Base-by-base conservation (phyloP, 2,113 vertebrate genomes). In the Burhinus bistriatus region DNA sequence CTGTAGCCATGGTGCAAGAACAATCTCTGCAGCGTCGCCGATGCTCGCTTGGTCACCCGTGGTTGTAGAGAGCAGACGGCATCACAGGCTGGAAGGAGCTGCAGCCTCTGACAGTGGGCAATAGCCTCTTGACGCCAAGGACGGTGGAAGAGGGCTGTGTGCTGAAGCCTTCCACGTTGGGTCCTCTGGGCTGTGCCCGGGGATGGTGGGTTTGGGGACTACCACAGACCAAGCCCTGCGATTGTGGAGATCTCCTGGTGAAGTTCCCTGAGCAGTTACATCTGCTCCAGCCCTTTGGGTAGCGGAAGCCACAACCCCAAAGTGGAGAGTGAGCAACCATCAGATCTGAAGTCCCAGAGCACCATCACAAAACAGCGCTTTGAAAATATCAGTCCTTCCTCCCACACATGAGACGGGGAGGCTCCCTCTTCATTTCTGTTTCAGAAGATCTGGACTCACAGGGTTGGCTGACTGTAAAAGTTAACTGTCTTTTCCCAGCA, bases 11-110 rank as follows among this genome's bases (percentile, higher is more conserved):
- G 55, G 75, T 62, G 45, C 40, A 88, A 64, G 71, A 83, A n/a
- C 44, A 20, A 34, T 2, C 29, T 12, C 29, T 70, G 69, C 32
- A 54, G 55, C 22, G 1, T n/a, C 2, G 1, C 22, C 3, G 3
- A 16, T 18, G 44, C 65, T 82, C 0, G 0, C 23, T 32, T 10
- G 25, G 87, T 51, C 52, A 11, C n/a, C 15, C 0, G 1, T 49
- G 40, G 52, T 20, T 3, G 40, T 52, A 47, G 23, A 65, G 49
- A 80, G 66, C 64, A 80, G 54, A 49, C 40, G 64, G 55, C 40
- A 17, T 9, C 0, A 0, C 27, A 52, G 32, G 80, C 49, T 93
- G 75, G 61, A 69, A 77, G 71, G 32, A 80, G 58, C 26, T 42
- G 32, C 64, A 77, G 83, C 52, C 12, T 66, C 80, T 64, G 44